These are phyloP conservation scores for Elephantulus edwardii DNA, from an alignment of 2,113 vertebrate genomes.

Conservation along the genomic window DNA sequence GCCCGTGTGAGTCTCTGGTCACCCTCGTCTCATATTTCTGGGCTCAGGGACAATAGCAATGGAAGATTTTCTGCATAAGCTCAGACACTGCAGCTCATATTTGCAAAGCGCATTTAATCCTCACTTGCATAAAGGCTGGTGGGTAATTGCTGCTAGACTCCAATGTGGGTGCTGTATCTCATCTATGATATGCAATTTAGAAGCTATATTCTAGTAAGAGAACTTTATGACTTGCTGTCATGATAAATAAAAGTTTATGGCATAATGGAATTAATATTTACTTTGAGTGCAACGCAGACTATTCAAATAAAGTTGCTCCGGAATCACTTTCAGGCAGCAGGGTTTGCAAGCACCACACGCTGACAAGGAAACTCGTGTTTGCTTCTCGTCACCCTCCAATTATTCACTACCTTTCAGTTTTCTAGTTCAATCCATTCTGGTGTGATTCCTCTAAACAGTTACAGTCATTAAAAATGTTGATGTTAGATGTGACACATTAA, in stretches of 20 bases:
- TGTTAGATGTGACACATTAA: rapidly evolving
- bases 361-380: background rate
- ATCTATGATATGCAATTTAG: slow-evolving; percentile 74
- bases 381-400: background rate
- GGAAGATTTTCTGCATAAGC: background rate
- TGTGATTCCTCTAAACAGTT: background rate
- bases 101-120: slow-evolving; percentile 1
- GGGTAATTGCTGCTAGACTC: slow-evolving; percentile 65
- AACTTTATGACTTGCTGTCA: slow-evolving; percentile 81
- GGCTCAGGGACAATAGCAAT: rapidly evolving
- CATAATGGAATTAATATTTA: slow-evolving; percentile 87
- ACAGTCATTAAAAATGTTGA: background rate
- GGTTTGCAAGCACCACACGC: slow-evolving; percentile 31
- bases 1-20: rapidly evolving
- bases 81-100: background rate
- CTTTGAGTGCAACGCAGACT: slow-evolving; percentile 77
- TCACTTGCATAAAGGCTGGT: background rate
- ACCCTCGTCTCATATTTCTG: background rate
- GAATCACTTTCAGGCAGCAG: background rate
- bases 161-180: slow-evolving; percentile 64
- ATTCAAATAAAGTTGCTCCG: slow-evolving; percentile 78
- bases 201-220: slow-evolving; percentile 79
- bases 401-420: slow-evolving; percentile 28
- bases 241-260: slow-evolving; percentile 84
- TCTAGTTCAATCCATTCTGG: background rate